Evolutionary conservation across 2,888 invertebrate species (phyloP).

Genomic region (Conops quadrifasciatus): DNA sequence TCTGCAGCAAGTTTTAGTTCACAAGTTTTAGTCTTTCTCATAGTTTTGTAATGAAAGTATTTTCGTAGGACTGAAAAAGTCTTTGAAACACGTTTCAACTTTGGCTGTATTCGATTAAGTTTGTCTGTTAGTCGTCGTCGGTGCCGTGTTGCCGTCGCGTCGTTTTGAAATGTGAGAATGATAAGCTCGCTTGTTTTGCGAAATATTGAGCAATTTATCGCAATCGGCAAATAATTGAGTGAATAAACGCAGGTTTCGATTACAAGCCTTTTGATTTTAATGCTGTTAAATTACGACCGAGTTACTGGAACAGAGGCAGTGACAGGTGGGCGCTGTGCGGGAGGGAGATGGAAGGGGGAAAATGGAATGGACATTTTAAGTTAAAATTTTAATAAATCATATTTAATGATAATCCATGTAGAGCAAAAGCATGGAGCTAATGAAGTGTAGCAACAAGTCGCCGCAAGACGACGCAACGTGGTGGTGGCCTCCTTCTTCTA

Average conservation of each 20-base stretch:
- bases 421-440: neutral
- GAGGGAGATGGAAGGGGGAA: neutral
- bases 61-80: too few relatives aligned
- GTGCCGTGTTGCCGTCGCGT: too few relatives aligned
- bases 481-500: too few relatives aligned
- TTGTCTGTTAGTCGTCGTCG: too few relatives aligned
- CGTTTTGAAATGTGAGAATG: neutral
- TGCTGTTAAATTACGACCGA: neutral
- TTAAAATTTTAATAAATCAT: constrained; percentile 19
- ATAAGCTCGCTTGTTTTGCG: neutral
- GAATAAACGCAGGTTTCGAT: neutral
- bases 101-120: too few relatives aligned
- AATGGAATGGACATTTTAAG: neutral
- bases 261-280: neutral
- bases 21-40: too few relatives aligned
- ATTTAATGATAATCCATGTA: constrained; percentile 7
- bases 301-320: neutral
- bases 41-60: too few relatives aligned
- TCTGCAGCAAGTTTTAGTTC: too few relatives aligned
- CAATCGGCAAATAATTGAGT: neutral
- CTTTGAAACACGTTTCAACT: too few relatives aligned
- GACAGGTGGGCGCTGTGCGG: neutral
- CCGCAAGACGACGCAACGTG: neutral
- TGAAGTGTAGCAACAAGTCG: constrained; percentile 5
- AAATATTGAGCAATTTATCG: constrained; percentile 15